Percentiles rank a stretch among this genome's conserved stretches.
Conservation (phyloP, 2,888 invertebrate species). For the Agrochola lota region DNA sequence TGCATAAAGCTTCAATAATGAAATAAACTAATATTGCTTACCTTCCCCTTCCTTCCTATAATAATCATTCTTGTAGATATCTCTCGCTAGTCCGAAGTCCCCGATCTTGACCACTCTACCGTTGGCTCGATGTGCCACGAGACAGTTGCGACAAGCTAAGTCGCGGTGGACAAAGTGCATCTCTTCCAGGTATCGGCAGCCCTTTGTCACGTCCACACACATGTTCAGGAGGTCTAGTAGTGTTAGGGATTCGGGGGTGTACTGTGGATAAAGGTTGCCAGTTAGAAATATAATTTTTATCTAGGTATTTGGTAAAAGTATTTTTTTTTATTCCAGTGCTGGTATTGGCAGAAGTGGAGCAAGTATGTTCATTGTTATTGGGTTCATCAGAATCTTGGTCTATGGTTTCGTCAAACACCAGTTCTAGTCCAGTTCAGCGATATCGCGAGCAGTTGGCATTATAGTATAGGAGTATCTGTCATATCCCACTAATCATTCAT, state of each 20-base stretch:
- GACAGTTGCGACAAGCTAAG: slow-evolving; percentile 98
- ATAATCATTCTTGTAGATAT: slow-evolving; percentile 99
- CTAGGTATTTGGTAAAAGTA: not conserved
- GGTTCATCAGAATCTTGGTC: not conserved
- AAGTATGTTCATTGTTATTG: not conserved
- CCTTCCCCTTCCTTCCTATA: slow-evolving; percentile 98
- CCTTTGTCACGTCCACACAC: slow-evolving; percentile 98
- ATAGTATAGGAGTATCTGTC: not conserved
- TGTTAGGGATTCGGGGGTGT: slow-evolving; percentile 92
- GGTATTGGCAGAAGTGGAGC: not conserved
- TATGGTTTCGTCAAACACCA: not conserved
- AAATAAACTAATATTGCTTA: slow-evolving; percentile 55
- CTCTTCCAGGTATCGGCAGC: slow-evolving; percentile 98
- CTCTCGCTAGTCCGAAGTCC: slow-evolving; percentile 98
- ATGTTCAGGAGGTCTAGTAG: slow-evolving; percentile 96
- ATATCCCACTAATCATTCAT: not conserved
- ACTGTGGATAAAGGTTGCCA: slow-evolving; percentile 78
- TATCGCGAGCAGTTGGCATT: not conserved
- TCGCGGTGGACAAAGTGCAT: slow-evolving; percentile 99
- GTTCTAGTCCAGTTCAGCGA: not conserved
- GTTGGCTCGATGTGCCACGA: slow-evolving; percentile 94
- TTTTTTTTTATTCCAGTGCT: not conserved
- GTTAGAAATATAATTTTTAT: not conserved
- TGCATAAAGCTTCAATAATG: not conserved
- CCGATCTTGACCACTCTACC: slow-evolving; percentile 98